phyloP scores from a whole-genome alignment of 2,113 vertebrate species.

The Lutjanus erythropterus region DNA sequence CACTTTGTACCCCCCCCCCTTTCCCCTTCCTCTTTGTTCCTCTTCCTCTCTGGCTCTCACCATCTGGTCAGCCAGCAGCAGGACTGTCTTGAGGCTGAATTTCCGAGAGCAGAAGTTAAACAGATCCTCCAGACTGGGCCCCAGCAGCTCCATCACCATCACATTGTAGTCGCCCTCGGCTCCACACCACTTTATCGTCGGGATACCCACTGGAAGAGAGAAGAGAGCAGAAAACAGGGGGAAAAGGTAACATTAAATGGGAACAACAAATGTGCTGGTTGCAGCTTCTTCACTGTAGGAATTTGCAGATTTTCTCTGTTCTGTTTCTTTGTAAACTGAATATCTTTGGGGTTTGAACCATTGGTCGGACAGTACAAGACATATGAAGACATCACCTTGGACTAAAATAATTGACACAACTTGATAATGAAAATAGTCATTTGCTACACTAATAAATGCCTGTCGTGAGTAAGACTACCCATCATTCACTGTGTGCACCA shows the following conservation, averaged over 20 bases:
- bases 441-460: neutral
- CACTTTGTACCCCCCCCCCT: too few relatives aligned
- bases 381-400: too few relatives aligned
- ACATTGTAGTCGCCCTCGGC: slow-evolving; percentile 98
- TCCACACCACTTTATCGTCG: slow-evolving; percentile 97
- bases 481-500: neutral
- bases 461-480: neutral
- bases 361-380: too few relatives aligned
- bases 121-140: slow-evolving; percentile 97
- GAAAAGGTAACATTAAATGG: neutral
- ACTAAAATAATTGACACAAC: too few relatives aligned
- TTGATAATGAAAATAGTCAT: neutral
- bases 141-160: slow-evolving; percentile 98
- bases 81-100: slow-evolving; percentile 97
- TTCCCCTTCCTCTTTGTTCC: neutral
- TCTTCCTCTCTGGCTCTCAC: slow-evolving; percentile 78
- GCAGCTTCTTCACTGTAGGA: too few relatives aligned
- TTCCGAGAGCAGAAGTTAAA: slow-evolving; percentile 99
- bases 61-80: slow-evolving; percentile 98
- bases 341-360: too few relatives aligned
- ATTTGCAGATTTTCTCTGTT: too few relatives aligned
- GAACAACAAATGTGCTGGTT: too few relatives aligned
- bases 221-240: neutral
- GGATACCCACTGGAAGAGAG: slow-evolving; percentile 90
- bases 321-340: too few relatives aligned